A percentile compares a stretch with the other conserved stretches of the same genome.
Evolutionary conservation across 2,888 invertebrate genomes (phyloP).

Genomic region (Isotomurus palustris): DNA sequence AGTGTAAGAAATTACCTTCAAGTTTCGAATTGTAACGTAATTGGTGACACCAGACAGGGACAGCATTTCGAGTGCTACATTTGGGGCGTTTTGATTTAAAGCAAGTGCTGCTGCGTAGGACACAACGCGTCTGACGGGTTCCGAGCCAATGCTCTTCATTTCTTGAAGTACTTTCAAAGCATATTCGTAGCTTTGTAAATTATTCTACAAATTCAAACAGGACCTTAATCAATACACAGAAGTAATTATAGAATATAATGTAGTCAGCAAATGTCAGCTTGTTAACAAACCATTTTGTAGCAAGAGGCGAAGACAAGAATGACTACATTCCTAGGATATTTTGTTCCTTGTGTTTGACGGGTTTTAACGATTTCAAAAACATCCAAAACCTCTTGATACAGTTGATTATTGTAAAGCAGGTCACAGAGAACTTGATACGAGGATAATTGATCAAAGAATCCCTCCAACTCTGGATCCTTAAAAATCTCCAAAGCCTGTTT

Average conservation of each 20-base stretch:
- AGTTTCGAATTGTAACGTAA: slow-evolving; percentile 65
- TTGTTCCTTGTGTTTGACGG: slow-evolving; percentile 60
- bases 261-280: no score
- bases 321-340: slow-evolving; percentile 64
- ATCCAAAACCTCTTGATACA: slow-evolving; percentile 63
- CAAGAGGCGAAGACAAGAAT: slow-evolving; percentile 66
- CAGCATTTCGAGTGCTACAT: slow-evolving; percentile 64
- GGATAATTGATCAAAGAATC: slow-evolving; percentile 68
- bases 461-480: slow-evolving; percentile 58
- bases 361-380: slow-evolving; percentile 60
- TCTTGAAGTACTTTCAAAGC: slow-evolving; percentile 61
- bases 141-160: slow-evolving; percentile 56
- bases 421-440: slow-evolving; percentile 66
- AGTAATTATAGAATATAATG: no score
- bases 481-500: slow-evolving; percentile 64
- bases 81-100: slow-evolving; percentile 63
- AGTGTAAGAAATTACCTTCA: slow-evolving; percentile 61
- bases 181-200: slow-evolving; percentile 61
- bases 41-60: slow-evolving; percentile 55
- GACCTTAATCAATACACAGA: no score
- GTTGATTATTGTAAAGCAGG: slow-evolving; percentile 63
- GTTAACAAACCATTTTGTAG: slow-evolving; percentile 63
- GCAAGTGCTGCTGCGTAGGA: slow-evolving; percentile 64
- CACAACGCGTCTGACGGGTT: slow-evolving; percentile 60
- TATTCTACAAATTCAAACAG: slow-evolving; percentile 58